Evolutionary conservation across 2,797 vertebrate species (phyloP).

Genomic region (Paedocypris micromegethes): DNA sequence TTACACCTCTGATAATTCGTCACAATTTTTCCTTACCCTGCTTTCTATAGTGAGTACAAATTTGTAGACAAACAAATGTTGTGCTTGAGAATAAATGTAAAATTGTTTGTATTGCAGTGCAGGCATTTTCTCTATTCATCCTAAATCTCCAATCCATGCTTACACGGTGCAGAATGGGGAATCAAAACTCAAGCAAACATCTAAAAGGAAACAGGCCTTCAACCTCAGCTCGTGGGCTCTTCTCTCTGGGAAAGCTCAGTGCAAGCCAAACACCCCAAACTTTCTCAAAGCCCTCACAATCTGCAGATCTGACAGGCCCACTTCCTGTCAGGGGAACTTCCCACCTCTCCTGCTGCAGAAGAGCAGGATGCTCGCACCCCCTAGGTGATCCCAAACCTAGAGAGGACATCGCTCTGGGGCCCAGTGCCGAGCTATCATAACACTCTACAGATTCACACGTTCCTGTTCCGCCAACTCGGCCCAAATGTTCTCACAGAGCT

Average conservation of each 20-base stretch:
- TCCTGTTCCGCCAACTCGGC: constrained; percentile 63
- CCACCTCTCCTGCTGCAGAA: constrained; percentile 53
- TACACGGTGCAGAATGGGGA: too few relatives aligned
- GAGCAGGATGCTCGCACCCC: constrained; percentile 68
- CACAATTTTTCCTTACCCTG: too few relatives aligned
- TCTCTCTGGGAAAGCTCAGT: constrained; percentile 52
- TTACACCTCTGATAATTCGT: too few relatives aligned
- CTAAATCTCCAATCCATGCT: too few relatives aligned
- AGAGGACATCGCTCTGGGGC: constrained; percentile 70
- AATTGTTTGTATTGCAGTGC: too few relatives aligned
- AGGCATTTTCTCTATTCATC: too few relatives aligned
- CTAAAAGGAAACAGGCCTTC: constrained; percentile 46
- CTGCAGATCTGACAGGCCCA: constrained; percentile 61
- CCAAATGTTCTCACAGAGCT: constrained; percentile 46
- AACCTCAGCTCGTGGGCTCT: constrained; percentile 38
- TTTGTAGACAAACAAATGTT: too few relatives aligned
- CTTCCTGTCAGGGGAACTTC: constrained; percentile 59
- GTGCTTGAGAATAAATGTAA: too few relatives aligned
- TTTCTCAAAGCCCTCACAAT: constrained; percentile 63
- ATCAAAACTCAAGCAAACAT: constrained; percentile 13
- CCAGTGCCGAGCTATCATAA: constrained; percentile 68
- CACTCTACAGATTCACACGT: constrained; percentile 61
- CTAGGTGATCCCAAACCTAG: constrained; percentile 63
- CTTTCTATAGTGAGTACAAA: too few relatives aligned
- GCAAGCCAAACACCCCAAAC: constrained; percentile 53